Evolutionary conservation across 2,797 vertebrate species (phyloP).

Genomic region (Tragopan temminckii): DNA sequence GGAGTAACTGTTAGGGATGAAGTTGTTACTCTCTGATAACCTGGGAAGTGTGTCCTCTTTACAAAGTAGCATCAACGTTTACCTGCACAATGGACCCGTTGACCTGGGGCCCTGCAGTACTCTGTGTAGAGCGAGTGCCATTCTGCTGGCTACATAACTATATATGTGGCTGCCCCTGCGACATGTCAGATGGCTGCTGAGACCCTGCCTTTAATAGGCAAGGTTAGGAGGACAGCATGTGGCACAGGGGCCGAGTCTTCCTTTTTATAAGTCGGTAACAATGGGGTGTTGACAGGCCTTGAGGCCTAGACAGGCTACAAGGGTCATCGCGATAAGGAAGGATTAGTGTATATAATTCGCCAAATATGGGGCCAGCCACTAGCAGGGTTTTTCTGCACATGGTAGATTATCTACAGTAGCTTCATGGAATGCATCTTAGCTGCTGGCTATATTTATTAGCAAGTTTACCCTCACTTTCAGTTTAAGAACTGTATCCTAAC

Average conservation of each 20-base stretch:
- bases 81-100: neutral
- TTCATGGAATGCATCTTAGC: neutral
- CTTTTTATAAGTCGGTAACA: conserved; percentile 58
- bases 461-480: neutral
- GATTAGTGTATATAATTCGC: conserved; percentile 60
- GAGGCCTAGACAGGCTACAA: conserved; percentile 35
- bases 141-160: conserved; percentile 47
- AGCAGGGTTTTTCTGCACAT: conserved; percentile 38
- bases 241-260: conserved; percentile 23
- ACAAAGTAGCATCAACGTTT: neutral
- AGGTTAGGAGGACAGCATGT: conserved; percentile 18
- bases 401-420: conserved; percentile 34
- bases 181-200: neutral
- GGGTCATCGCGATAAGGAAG: conserved; percentile 60
- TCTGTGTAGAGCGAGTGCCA: neutral
- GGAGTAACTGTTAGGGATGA: neutral
- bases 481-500: neutral
- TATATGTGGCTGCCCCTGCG: neutral
- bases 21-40: fast-evolving
- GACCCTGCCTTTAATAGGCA: conserved; percentile 74
- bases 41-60: neutral
- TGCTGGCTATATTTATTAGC: conserved; percentile 18
- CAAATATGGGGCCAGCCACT: conserved; percentile 58
- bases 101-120: neutral
- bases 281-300: conserved; percentile 70